phyloP scores from a whole-genome alignment of 2,888 invertebrate genomes.

The Nomada hirtipes region DNA sequence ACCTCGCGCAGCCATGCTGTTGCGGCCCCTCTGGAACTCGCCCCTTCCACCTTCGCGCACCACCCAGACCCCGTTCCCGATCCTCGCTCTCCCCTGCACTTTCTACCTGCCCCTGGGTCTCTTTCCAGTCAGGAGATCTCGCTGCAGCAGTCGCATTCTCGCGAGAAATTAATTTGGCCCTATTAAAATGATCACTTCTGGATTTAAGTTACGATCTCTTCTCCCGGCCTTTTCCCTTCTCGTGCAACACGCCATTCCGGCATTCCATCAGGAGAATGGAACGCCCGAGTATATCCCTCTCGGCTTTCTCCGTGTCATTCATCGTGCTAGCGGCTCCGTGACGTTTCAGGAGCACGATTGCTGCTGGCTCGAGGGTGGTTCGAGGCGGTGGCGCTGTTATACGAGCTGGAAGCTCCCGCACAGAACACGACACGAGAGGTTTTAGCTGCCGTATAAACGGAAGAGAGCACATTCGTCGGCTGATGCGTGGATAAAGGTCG shows the following conservation, averaged over 20 bases:
- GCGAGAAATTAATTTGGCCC: constrained; percentile 77
- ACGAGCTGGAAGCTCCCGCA: constrained; percentile 38
- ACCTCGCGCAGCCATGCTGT: constrained; percentile 13
- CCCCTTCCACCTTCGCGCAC: constrained; percentile 11
- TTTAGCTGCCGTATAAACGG: constrained; percentile 57
- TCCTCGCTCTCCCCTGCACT: neutral
- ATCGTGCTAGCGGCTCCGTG: constrained; percentile 50
- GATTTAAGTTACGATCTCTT: constrained; percentile 75
- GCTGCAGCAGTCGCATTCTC: constrained; percentile 71
- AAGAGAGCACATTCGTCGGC: constrained; percentile 55
- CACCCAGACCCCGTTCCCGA: neutral
- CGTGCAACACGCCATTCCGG: constrained; percentile 31
- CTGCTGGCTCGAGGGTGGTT: constrained; percentile 37
- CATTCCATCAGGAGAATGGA: constrained; percentile 59
- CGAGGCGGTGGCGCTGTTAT: constrained; percentile 43
- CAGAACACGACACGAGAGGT: constrained; percentile 39
- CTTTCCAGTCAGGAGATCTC: constrained; percentile 12
- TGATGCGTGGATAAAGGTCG: constrained; percentile 60
- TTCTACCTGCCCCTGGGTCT: neutral
- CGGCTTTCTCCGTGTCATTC: constrained; percentile 58
- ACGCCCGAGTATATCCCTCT: constrained; percentile 52
- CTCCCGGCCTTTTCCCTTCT: constrained; percentile 21
- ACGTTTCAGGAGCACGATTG: constrained; percentile 59
- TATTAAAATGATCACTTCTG: constrained; percentile 78
- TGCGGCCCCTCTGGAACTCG: constrained; percentile 55